Conservation (phyloP, 2,888 invertebrate genomes). For the Pseudococcus jackbeardsleyi region DNA sequence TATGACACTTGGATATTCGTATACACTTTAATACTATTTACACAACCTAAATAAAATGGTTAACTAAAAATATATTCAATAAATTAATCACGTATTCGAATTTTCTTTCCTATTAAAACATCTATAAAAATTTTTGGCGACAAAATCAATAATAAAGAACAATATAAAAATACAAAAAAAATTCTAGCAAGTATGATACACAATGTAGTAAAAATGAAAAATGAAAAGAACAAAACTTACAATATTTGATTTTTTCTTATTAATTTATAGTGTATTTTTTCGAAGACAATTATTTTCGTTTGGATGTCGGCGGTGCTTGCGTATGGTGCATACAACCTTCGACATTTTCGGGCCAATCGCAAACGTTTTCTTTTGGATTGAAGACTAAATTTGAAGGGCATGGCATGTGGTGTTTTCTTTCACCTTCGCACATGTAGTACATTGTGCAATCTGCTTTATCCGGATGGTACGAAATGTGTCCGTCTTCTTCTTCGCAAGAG, state of each 20-base stretch:
- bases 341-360: constrained; percentile 96
- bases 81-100: constrained; percentile 9
- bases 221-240: constrained; percentile 5
- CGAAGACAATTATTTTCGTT: not conserved
- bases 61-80: constrained; percentile 49
- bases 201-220: not conserved
- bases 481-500: constrained; percentile 91
- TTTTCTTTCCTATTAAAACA: not conserved
- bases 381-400: constrained; percentile 93
- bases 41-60: constrained; percentile 20
- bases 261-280: constrained; percentile 23
- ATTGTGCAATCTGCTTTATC: constrained; percentile 93
- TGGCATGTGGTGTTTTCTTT: constrained; percentile 95
- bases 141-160: constrained; percentile 8
- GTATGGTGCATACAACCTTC: constrained; percentile 85
- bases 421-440: constrained; percentile 97
- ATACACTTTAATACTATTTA: constrained; percentile 12
- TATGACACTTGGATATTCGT: constrained; percentile 37
- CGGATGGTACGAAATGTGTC: constrained; percentile 93
- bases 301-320: constrained; percentile 74
- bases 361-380: constrained; percentile 92
- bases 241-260: constrained; percentile 27
- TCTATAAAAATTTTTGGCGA: constrained; percentile 6
- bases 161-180: constrained; percentile 49
- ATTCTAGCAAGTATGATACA: not conserved